Conservation (phyloP, 2,797 vertebrate genomes). For the Sebastiscus albofasciatus region DNA sequence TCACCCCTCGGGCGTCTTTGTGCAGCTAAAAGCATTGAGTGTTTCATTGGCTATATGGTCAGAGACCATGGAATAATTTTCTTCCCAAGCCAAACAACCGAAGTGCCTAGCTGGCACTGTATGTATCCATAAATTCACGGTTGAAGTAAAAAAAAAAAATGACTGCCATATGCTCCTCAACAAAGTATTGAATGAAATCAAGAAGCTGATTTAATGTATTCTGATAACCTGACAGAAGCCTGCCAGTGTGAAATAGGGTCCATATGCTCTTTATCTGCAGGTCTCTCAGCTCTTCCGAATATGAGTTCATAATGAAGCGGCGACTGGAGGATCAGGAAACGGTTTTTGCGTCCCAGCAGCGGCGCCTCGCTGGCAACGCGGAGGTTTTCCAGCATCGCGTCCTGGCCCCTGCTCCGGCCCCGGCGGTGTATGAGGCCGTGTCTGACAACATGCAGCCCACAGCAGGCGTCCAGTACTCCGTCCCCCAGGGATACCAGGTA, state of each 20-base stretch:
- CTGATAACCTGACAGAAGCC: conserved; percentile 1
- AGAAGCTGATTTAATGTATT: conserved; percentile 3
- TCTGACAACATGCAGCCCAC: conserved; percentile 97
- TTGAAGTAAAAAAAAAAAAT: not conserved
- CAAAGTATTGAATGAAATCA: conserved; percentile 4
- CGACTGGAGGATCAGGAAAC: conserved; percentile 98
- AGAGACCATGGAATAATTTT: not conserved
- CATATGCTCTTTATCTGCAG: conserved; percentile 49
- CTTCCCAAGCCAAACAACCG: not conserved
- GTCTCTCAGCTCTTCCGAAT: conserved; percentile 80
- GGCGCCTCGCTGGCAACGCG: conserved; percentile 82
- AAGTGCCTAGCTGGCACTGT: conserved; percentile 17
- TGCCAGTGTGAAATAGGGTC: conserved; percentile 5
- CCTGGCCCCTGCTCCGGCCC: conserved; percentile 91
- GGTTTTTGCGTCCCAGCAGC: conserved; percentile 94
- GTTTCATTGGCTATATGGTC: not conserved
- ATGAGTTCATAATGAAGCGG: conserved; percentile 99
- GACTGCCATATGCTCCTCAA: conserved; percentile 11
- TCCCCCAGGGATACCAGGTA: conserved; percentile 98
- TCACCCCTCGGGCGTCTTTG: not conserved
- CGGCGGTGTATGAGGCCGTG: conserved; percentile 91
- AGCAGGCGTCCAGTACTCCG: conserved; percentile 94
- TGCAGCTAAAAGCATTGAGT: conserved; percentile 5
- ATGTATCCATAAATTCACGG: conserved; percentile 16
- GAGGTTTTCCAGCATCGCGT: conserved; percentile 95